Base-by-base conservation (phyloP, 1,140 invertebrate species). In the Pantala flavescens region DNA sequence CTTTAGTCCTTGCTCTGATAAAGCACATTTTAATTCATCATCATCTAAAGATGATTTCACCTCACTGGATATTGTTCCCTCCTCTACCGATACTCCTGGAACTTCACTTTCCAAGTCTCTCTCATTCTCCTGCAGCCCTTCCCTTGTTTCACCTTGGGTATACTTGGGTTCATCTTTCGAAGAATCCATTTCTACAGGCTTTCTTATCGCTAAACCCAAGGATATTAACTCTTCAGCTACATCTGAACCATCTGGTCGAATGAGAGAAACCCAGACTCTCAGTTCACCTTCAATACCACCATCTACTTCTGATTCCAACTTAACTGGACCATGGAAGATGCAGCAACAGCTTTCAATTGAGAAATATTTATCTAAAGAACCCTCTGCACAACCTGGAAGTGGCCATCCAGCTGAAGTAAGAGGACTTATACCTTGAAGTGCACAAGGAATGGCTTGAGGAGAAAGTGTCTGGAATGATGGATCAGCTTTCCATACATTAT, bases 401-500 rank as follows among this genome's bases (percentile, higher is more conserved):
- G 84, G 83, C 89, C 89, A 90, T 55, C 82, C 83, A 21, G 79
- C 81, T 36, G 28, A 36, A 14, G 16, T 21, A 63, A 63, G 14
- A 0, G 88, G 86, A 16, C 82, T 76, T 3, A 92, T 83, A 43
- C 86, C 85, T 19, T 84, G 80, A 23, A 94, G 81, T 0, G 84
- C 83, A 80, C 91, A 93, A 23, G 85, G 83, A 5, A 91, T 83
- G 0, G 89, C 90, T 83, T 91, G 88, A 72, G 86, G 88, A 0
- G 91, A 90, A 12, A 92, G 76, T n/a, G 84, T 81, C 78, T 89
- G 85, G 28, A 90, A 87, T 76, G 88, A 84, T 28, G 83, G 84
- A 73, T 91, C 88, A 24, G 93, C 82, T 21, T 86, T 84, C 84
- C 87, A 93, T 0, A 93, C 85, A 78, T 90, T 86, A 73, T 81